These are phyloP conservation scores for Larimichthys polyactis DNA, from an alignment of 2,113 vertebrate species.

Conservation along the genomic window DNA sequence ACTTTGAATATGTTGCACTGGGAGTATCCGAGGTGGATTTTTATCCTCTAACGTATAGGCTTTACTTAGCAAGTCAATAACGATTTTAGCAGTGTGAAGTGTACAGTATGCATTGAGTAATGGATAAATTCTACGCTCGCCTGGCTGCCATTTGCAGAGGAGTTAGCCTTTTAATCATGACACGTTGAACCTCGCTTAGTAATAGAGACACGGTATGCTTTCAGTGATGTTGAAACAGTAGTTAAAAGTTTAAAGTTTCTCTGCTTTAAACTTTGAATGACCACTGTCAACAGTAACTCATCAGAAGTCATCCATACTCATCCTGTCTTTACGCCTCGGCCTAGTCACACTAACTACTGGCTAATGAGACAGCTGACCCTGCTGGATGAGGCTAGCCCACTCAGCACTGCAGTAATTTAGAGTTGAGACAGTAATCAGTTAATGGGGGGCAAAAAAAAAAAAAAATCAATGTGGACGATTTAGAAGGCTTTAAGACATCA, in stretches of 20 bases:
- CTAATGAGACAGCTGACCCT: slow-evolving; percentile 63
- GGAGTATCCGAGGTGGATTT: background rate
- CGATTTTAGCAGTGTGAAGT: slow-evolving; percentile 4
- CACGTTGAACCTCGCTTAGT: background rate
- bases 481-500: slow-evolving; percentile 43
- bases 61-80: slow-evolving; percentile 20
- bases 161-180: background rate
- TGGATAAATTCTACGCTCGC: background rate
- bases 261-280: background rate
- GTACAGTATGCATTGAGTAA: background rate
- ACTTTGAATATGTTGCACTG: background rate
- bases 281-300: slow-evolving; percentile 20
- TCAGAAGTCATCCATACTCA: slow-evolving; percentile 37
- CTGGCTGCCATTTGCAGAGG: background rate
- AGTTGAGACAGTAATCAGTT: slow-evolving; percentile 51
- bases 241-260: background rate
- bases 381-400: slow-evolving; percentile 38
- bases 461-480: slow-evolving; percentile 51
- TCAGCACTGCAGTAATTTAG: slow-evolving; percentile 50
- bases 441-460: slow-evolving; percentile 24
- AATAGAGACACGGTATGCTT: background rate
- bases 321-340: slow-evolving; percentile 15
- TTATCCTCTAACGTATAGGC: slow-evolving; percentile 2
- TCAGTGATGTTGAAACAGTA: background rate
- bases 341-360: slow-evolving; percentile 29